Evolutionary conservation across 2,888 invertebrate genomes (phyloP), one percentile per base, ranked within the genome.

Genomic region (Tipula vernalis): DNA sequence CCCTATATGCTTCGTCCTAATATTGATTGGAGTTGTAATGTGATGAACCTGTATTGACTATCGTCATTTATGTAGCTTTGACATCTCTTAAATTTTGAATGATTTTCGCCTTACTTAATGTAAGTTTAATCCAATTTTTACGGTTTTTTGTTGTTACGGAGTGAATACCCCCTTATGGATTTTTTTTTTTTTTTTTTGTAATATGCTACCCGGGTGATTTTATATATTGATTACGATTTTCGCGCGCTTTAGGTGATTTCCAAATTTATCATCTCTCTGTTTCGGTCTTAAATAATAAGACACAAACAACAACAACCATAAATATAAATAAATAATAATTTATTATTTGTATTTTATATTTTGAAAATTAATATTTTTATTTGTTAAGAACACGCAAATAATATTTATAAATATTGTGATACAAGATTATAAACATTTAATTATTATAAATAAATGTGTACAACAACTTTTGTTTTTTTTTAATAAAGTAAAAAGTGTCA

Each of bases 281-380:
- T 28, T 28, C 71, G 71, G 71, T 71, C 71, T 71, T 10, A 71
- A 71, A 28, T 71, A 28, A 18, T 28, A 71, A 71, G 71, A 71
- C 71, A 71, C 28, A 71, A 28, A 71, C 1, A 28, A 18, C 51
- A 51, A 18, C 51, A 15, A 57, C 51, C 5, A 5, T 2, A 71
- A 18, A 18, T 18, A 57, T 18, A 57, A 57, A 71, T 28, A 71
- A 71, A 71, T 71, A 71, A 71, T 71, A 71, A 71, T 71, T 71
- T 71, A 71, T 71, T 71, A 28, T 71, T 28, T 28, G 28, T 71
- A 10, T 71, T 71, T 71, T 71, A 4, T 28, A 10, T 71, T 71
- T 71, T 71, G 71, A 71, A 71, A 71, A 71, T 71, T 71, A 71
- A 71, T 71, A 71, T 71, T 71, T 71, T 71, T 71, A 71, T 71